Evolutionary conservation across 2,797 vertebrate genomes (phyloP).

Genomic region (Onychomys torridus): DNA sequence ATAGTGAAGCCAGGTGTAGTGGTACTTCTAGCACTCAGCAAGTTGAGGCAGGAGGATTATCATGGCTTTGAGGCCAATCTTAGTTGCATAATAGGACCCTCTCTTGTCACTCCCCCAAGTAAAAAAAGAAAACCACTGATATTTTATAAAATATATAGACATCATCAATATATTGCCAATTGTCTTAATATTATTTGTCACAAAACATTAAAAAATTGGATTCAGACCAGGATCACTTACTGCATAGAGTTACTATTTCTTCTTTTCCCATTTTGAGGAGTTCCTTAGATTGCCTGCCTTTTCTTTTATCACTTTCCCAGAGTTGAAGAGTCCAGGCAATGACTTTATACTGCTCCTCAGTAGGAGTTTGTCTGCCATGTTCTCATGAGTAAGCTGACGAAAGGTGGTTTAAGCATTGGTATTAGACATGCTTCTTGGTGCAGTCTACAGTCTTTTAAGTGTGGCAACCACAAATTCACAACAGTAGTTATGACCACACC

Average conservation of each 20-base stretch:
- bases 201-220: not conserved
- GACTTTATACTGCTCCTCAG: constrained; percentile 10
- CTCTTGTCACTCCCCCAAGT: not conserved
- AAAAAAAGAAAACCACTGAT: not conserved
- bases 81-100: not conserved
- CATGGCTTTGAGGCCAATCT: not conserved
- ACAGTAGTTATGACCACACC: not conserved
- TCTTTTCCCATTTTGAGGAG: not conserved
- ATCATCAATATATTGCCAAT: not conserved
- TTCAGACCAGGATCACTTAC: not conserved
- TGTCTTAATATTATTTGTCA: not conserved
- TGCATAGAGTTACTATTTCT: not conserved
- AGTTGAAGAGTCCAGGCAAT: not conserved
- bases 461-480: not conserved
- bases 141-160: constrained; percentile 6
- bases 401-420: not conserved
- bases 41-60: not conserved
- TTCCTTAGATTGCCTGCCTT: constrained; percentile 23
- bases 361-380: not conserved
- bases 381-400: not conserved
- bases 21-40: not conserved
- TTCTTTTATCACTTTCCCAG: not conserved
- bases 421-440: not conserved
- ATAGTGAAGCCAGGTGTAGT: not conserved
- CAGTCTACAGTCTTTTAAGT: not conserved